Base-by-base conservation (phyloP, 37 sponge, comb jelly and placozoan genomes). In the Halichondria panicea region DNA sequence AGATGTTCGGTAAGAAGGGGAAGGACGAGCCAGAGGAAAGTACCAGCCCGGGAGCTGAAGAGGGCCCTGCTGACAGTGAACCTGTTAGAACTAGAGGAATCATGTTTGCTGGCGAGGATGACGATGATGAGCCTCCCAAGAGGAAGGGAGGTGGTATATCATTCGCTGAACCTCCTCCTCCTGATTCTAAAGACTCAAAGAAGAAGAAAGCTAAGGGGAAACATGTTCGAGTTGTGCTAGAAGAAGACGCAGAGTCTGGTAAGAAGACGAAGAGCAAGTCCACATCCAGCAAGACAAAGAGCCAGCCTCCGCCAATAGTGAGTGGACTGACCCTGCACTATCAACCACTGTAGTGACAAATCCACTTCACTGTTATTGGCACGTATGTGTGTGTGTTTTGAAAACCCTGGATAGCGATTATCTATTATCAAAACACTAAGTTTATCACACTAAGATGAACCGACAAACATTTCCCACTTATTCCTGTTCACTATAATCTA, bases 171-270 rank as follows among this genome's bases (percentile, higher is more conserved):
- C 56, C 73, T 4, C 73, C 64, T 0, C 52, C 75, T 40, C 64
- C 76, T 0, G 28, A 68, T 4, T 52, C 79, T 0, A 8, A 18
- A 18, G 50, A 37, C 64, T 63, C 62, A 25, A 67, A 64, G 42
- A 19, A 33, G 54, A 38, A 35, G 36, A 33, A 68, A 7, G 69
- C 22, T 6, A 57, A 0, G 1, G 70, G 70, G 71, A 70, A 59
- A 32, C 61, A 61, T 18, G 79, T 78, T 27, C 71, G 80, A 48
- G 80, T 80, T 2, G 71, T 45, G 37, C 40, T 55, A 1, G 57
- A 54, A 55, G 48, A 24, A 19, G 64, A 50, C 1, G 76, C 32
- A 35, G 63, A 44, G 18, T 3, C 22, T 27, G 64, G 32, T 5
- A 15, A 15, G 48, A 76, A 56, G 18, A 56, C 46, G n/a, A 76